phyloP scores from a whole-genome alignment of 2,888 invertebrate species.

The Thereva unica region DNA sequence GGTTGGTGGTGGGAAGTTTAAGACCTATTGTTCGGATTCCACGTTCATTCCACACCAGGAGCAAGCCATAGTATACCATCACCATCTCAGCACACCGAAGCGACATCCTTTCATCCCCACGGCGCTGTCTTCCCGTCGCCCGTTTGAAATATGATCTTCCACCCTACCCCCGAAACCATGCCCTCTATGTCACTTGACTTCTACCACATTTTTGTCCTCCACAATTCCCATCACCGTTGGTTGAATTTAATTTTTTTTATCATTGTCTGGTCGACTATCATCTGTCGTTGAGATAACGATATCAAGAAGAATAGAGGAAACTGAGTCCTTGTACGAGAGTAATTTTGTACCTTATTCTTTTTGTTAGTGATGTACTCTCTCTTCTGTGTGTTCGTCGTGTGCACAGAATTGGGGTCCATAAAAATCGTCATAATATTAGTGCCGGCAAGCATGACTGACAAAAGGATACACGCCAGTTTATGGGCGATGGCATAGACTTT shows the following conservation, averaged over 20 bases:
- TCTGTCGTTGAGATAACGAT: conserved; percentile 19
- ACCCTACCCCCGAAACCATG: background rate
- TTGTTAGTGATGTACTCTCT: conserved; percentile 1
- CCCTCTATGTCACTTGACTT: conserved; percentile 18
- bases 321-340: background rate
- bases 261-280: conserved; percentile 1
- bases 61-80: too few species aligned
- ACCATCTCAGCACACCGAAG: too few species aligned
- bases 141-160: conserved; percentile 14
- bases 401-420: conserved; percentile 1
- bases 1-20: too few species aligned
- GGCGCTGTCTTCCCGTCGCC: background rate
- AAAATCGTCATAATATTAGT: conserved; percentile 19
- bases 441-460: conserved; percentile 6
- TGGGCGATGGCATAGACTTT: too few species aligned
- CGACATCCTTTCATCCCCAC: background rate
- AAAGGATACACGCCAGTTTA: background rate
- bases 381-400: background rate
- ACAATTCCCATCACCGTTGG: background rate
- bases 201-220: background rate
- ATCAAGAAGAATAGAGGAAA: conserved; percentile 10
- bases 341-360: background rate
- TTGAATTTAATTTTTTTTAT: conserved; percentile 11
- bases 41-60: background rate
- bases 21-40: conserved; percentile 14